phyloP scores from a whole-genome alignment of 2,888 invertebrate species.

The Elmis aenea region DNA sequence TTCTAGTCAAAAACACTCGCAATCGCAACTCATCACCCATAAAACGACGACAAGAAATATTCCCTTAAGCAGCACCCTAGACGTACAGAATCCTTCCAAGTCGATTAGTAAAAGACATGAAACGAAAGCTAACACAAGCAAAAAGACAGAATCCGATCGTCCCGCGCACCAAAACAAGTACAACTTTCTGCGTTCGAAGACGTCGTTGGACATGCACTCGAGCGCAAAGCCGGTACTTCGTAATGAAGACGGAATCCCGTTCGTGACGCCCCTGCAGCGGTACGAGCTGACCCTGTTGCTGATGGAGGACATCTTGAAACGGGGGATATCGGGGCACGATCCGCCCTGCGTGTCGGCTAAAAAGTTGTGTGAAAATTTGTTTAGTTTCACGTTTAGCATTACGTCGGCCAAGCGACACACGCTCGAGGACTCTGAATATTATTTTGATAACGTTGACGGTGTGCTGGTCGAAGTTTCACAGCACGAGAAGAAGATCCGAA shows the following conservation, averaged over 20 bases:
- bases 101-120: neutral
- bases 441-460: slow-evolving; percentile 56
- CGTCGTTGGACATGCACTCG: slow-evolving; percentile 39
- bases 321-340: slow-evolving; percentile 51
- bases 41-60: slow-evolving; percentile 7
- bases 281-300: slow-evolving; percentile 70
- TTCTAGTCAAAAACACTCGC: slow-evolving; percentile 15
- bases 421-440: slow-evolving; percentile 75
- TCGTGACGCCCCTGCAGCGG: slow-evolving; percentile 68
- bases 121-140: slow-evolving; percentile 7
- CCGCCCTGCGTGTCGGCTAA: slow-evolving; percentile 58
- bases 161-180: slow-evolving; percentile 18
- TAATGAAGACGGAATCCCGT: slow-evolving; percentile 55
- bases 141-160: slow-evolving; percentile 1
- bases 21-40: slow-evolving; percentile 4
- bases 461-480: slow-evolving; percentile 55
- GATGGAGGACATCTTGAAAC: slow-evolving; percentile 68
- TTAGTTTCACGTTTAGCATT: slow-evolving; percentile 73
- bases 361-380: slow-evolving; percentile 64
- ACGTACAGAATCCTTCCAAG: neutral
- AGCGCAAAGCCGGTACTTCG: slow-evolving; percentile 40
- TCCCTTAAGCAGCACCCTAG: slow-evolving; percentile 11
- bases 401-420: slow-evolving; percentile 78
- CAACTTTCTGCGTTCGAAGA: slow-evolving; percentile 44
- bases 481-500: slow-evolving; percentile 61